Evolutionary conservation across 2,888 invertebrate species (phyloP).

Genomic region (Epistrophella euchroma): DNA sequence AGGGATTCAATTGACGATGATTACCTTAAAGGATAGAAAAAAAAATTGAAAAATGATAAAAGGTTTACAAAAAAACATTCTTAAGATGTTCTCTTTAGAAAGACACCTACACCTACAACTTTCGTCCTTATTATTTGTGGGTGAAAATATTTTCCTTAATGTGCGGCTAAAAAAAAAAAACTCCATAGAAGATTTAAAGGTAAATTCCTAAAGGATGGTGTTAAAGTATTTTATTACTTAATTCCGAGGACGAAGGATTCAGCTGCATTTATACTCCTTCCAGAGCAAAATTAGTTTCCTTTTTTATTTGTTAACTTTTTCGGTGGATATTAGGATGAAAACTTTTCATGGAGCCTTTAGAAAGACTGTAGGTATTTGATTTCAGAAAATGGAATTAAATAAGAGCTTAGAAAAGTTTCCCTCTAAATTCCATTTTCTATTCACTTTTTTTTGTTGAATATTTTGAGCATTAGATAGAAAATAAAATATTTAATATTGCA

Average conservation of each 20-base stretch:
- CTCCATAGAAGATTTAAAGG: not conserved
- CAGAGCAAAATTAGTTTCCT: not conserved
- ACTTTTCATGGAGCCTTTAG: too few species aligned
- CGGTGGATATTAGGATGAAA: too few species aligned
- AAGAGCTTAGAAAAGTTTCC: too few species aligned
- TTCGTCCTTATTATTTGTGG: not conserved
- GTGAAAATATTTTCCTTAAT: not conserved
- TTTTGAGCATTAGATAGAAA: too few species aligned
- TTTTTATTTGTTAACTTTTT: not conserved
- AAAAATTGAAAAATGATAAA: slow-evolving; percentile 36
- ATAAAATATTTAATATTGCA: too few species aligned
- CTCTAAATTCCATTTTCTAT: too few species aligned
- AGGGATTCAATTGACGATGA: slow-evolving; percentile 42
- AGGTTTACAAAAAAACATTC: not conserved
- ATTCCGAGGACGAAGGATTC: not conserved
- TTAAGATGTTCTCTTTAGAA: not conserved
- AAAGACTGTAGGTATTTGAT: too few species aligned
- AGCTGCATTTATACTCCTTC: not conserved
- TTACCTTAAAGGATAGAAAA: slow-evolving; percentile 5
- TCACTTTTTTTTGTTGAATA: too few species aligned
- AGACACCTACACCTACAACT: not conserved
- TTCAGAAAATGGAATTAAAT: too few species aligned
- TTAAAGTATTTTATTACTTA: not conserved
- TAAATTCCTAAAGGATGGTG: not conserved
- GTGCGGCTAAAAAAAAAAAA: not conserved